These are phyloP conservation scores for Caenorhabditis sulstoni DNA, from an alignment of 2,888 invertebrate species.

Conservation along the genomic window DNA sequence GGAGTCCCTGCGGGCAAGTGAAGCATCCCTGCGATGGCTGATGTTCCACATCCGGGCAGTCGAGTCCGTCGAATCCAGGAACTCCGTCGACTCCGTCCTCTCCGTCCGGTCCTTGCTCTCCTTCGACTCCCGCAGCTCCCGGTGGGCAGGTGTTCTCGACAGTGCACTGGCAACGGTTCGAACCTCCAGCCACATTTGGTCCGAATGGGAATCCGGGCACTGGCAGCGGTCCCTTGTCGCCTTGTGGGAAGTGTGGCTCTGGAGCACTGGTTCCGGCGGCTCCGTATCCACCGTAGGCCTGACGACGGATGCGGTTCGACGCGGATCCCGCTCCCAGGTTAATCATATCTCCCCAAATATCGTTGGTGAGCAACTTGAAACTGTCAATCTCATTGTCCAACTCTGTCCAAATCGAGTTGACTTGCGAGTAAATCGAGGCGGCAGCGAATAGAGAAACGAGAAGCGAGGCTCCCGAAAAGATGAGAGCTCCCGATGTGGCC, in stretches of 20 bases:
- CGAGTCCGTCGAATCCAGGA: slow-evolving; percentile 71
- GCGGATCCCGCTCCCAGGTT: slow-evolving; percentile 78
- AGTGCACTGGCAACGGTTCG: slow-evolving; percentile 63
- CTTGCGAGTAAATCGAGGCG: slow-evolving; percentile 74
- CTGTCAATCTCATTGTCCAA: slow-evolving; percentile 77
- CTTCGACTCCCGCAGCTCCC: slow-evolving; percentile 69
- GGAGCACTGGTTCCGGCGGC: slow-evolving; percentile 65
- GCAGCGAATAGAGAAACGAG: slow-evolving; percentile 74
- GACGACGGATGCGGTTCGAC: slow-evolving; percentile 76
- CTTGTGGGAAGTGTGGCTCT: slow-evolving; percentile 54
- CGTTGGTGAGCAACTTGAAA: slow-evolving; percentile 76
- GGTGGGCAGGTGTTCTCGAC: slow-evolving; percentile 74
- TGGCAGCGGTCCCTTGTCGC: slow-evolving; percentile 49
- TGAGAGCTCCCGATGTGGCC: slow-evolving; percentile 77
- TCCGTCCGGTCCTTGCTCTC: slow-evolving; percentile 68
- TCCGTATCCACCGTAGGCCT: slow-evolving; percentile 77
- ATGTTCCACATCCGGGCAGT: slow-evolving; percentile 73
- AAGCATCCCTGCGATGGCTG: slow-evolving; percentile 73
- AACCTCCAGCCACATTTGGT: slow-evolving; percentile 41
- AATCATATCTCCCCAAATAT: slow-evolving; percentile 79
- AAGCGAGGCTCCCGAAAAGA: slow-evolving; percentile 75
- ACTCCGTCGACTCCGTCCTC: slow-evolving; percentile 72
- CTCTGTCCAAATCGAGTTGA: slow-evolving; percentile 77
- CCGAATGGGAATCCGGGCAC: slow-evolving; percentile 50
- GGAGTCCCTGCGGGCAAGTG: slow-evolving; percentile 73